Base-by-base conservation (phyloP, 2,113 vertebrate species). In the Albula glossodonta region DNA sequence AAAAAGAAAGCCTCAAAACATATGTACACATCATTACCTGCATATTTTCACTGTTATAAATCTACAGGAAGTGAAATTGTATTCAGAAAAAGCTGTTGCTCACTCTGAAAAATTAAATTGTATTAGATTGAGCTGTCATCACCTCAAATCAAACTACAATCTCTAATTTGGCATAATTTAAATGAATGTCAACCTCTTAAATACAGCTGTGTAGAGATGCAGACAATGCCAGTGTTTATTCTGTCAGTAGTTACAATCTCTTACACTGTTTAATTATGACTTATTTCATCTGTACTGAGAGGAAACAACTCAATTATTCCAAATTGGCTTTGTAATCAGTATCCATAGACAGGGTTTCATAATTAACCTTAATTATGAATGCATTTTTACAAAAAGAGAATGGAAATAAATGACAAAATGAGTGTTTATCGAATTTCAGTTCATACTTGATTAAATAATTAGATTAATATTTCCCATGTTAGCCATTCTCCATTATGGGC, bases 311-410 rank as follows among this genome's bases (percentile, higher is more conserved):
- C 51, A 41, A 78, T 82, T 63, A 82, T 83, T 57, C 49, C 56
- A 78, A 56, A 83, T 77, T 83, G 51, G 52, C 66, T 78, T 70
- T 78, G 51, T 83, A 86, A 83, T 82, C 41, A 49, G 19, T 74
- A 51, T 57, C 25, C 80, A 82, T 78, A 78, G 25, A 82, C n/a
- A 2, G 9, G 74, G 77, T 80, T 78, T 70, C 84, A 85, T 88
- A 78, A 81, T 88, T 85, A 87, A 82, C 80, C 84, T 79, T 81
- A 88, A 88, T 88, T 88, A 88, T 88, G 80, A 49, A 82, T 85
- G 84, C 85, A 80, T 82, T 85, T 85, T 85, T 70, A 82, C 50
- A 85, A 81, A 83, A 83, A 83, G 70, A 85, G 82, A 85, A 85
- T 83, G 81, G 83, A 85, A 85, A 82, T 78, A 79, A 85, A 87